These are phyloP conservation scores for Gobio occitaniae DNA, from an alignment of 2,797 vertebrate species.

Conservation along the genomic window DNA sequence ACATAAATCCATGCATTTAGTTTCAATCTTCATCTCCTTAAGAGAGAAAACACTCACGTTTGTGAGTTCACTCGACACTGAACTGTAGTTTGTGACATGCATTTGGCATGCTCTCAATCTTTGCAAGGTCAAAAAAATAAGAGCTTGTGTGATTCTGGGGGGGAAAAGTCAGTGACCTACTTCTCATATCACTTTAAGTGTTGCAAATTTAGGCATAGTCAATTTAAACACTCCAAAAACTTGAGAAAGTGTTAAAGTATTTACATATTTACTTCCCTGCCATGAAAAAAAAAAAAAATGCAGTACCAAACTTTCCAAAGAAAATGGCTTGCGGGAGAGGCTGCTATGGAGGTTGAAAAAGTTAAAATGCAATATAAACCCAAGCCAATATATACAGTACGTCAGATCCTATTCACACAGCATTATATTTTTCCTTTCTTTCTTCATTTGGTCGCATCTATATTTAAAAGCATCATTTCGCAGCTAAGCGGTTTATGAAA, in stretches of 20 bases:
- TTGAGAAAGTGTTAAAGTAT: conserved; percentile 33
- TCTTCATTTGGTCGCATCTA: conserved; percentile 74
- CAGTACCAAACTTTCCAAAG: conserved; percentile 23
- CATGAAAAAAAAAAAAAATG: not conserved
- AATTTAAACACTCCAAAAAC: conserved; percentile 41
- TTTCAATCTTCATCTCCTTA: not conserved
- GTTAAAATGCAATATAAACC: conserved; percentile 17
- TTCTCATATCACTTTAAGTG: conserved; percentile 30
- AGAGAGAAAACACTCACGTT: not conserved
- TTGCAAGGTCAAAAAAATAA: conserved; percentile 11
- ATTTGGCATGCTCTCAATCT: conserved; percentile 7
- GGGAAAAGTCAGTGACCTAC: conserved; percentile 19
- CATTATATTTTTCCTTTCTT: conserved; percentile 64
- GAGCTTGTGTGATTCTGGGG: not conserved
- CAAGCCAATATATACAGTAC: not conserved
- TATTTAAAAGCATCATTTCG: conserved; percentile 65
- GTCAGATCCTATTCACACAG: conserved; percentile 8
- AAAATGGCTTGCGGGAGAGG: not conserved
- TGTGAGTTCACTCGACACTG: not conserved
- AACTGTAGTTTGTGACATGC: conserved; percentile 30
- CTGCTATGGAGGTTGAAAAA: not conserved
- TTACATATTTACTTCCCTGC: conserved; percentile 39
- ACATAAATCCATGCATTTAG: not conserved
- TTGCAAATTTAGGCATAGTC: conserved; percentile 23
- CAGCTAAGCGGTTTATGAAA: conserved; percentile 72